Evolutionary conservation across 2,888 invertebrate species (phyloP).

Genomic region (Drosophila prolongata): DNA sequence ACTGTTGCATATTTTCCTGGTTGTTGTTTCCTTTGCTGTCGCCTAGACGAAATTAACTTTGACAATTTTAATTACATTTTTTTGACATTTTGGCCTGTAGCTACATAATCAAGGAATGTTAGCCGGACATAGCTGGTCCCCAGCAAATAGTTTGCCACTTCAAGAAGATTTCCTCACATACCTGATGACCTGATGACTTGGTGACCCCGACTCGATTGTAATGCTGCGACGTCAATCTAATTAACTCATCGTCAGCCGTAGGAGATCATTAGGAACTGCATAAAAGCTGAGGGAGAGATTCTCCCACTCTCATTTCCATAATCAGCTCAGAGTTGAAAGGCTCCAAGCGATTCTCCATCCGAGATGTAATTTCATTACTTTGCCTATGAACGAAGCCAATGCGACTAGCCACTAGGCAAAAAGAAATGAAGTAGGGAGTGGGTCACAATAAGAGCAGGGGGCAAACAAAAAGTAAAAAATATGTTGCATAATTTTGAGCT

Average conservation of each 20-base stretch:
- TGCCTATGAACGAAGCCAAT: slow-evolving; percentile 26
- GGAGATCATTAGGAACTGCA: slow-evolving; percentile 32
- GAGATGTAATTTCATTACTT: slow-evolving; percentile 68
- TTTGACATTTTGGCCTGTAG: slow-evolving; percentile 59
- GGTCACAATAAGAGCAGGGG: slow-evolving; percentile 53
- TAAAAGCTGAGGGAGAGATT: slow-evolving; percentile 16
- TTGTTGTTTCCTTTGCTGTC: slow-evolving; percentile 21
- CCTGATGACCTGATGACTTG: too few species aligned
- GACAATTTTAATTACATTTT: slow-evolving; percentile 77
- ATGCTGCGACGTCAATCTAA: slow-evolving; percentile 4
- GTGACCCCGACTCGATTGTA: slow-evolving; percentile 7
- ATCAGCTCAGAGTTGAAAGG: slow-evolving; percentile 60
- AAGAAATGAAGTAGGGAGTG: slow-evolving; percentile 11
- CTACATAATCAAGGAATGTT: slow-evolving; percentile 57
- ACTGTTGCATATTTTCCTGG: slow-evolving; percentile 25
- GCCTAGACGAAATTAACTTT: slow-evolving; percentile 68
- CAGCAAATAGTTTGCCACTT: slow-evolving; percentile 24
- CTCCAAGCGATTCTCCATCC: slow-evolving; percentile 13
- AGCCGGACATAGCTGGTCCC: background rate
- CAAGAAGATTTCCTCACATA: slow-evolving; percentile 9
- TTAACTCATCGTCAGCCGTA: slow-evolving; percentile 26
- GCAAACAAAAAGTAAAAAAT: slow-evolving; percentile 69
- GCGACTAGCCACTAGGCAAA: slow-evolving; percentile 51
- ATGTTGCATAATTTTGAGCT: slow-evolving; percentile 81
- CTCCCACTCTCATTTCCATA: slow-evolving; percentile 45